Base-by-base conservation (phyloP, 1,140 invertebrate genomes). In the Phenacoccus solenopsis region DNA sequence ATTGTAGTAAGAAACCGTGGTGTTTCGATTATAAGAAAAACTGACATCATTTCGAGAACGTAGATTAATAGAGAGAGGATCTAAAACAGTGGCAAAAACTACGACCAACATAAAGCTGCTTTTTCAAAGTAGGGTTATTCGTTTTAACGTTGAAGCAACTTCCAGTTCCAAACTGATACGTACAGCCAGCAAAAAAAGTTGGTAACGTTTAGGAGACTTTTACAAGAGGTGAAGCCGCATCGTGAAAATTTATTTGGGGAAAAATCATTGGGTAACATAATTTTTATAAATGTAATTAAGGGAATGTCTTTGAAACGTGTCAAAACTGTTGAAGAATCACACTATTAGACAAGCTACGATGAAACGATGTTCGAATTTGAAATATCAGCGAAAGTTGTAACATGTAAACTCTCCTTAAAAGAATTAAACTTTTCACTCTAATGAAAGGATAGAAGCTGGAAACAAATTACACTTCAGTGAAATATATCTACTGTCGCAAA, bases 191-290 rank as follows among this genome's bases (percentile, higher is more conserved):
- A 49, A 49, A 49, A 49, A 49, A 49, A 10, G n/a, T n/a, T n/a
- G n/a, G n/a, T n/a, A n/a, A 5, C 38, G 2, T 9, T 16, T 5
- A 5, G 20, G 38, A n/a, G 38, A 49, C 38, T 10, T 49, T 49
- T 49, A 49, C 38, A 49, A 49, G 38, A 49, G 38, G 38, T 49
- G n/a, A n/a, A n/a, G n/a, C n/a, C n/a, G n/a, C n/a, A n/a, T n/a
- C n/a, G n/a, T n/a, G n/a, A n/a, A n/a, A n/a, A n/a, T n/a, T n/a
- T n/a, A n/a, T n/a, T n/a, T n/a, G n/a, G n/a, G n/a, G n/a, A n/a
- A n/a, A n/a, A n/a, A n/a, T n/a, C n/a, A n/a, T n/a, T n/a, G n/a
- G n/a, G n/a, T n/a, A n/a, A n/a, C n/a, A n/a, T n/a, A n/a, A n/a
- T n/a, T n/a, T n/a, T n/a, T n/a, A 49, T 4, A 4, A n/a, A 49